Evolutionary conservation across 2,888 invertebrate genomes (phyloP), one percentile per base, ranked within the genome.

Genomic region (Andricus curvator): DNA sequence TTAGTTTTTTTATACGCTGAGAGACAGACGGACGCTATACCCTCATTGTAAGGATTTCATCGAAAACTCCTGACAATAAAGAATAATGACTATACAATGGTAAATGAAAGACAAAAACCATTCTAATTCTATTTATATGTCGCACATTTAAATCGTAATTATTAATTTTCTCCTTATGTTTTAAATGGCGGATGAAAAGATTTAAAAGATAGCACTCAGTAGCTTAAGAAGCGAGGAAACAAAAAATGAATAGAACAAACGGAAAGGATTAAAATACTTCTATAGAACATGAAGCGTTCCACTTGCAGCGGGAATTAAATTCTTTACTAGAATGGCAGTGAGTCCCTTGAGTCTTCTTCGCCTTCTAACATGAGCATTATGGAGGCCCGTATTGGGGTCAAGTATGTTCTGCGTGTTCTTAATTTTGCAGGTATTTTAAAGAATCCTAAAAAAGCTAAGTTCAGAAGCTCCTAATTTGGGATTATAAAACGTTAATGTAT

Each of bases 231-330:
- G 67, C 62, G 29, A 80, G 60, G 74, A 33, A 74, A 76, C 3
- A 37, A 48, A 44, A 65, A 76, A 65, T 66, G 66, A 74, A 78
- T 66, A 77, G 70, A 81, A 68, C 74, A 20, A 41, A 37, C n/a
- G 41, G 20, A 64, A 77, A 37, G 64, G 77, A 70, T 64, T 78
- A 81, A 76, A 62, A 76, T 76, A 65, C 29, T 70, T 51, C 17
- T 20, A 56, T 56, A 70, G 51, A 70, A 70, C 51, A 70, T 70
- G 29, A 51, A 56, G 70, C 70, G 51, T 70, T 70, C 70, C 48
- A 70, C 70, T 70, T 70, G 29, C 70, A 51, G 51, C 2, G 70
- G 84, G 86, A 88, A 88, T 89, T 85, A 89, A 89, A 89, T 88
- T 88, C 89, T 87, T 87, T 84, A 84, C 84, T 68, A 80, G 82